Base-by-base conservation (phyloP, 2,113 vertebrate species). In the Lycocorax pyrrhopterus region DNA sequence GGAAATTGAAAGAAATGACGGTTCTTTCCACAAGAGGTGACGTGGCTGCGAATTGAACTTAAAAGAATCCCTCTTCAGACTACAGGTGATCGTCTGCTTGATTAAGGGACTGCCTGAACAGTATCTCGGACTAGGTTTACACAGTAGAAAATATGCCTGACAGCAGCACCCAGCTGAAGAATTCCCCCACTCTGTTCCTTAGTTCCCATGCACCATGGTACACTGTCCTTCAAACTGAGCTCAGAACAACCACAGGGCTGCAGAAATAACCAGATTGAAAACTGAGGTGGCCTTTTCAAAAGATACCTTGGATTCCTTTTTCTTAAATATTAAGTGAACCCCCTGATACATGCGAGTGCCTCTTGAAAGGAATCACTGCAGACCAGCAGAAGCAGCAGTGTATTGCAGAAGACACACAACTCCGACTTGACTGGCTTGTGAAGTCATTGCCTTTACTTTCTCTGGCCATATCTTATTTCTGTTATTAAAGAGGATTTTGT, bases 321-420 rank as follows among this genome's bases (percentile, higher is more conserved):
- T 52, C 53, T 44, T 76, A 73, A 79, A 47, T 7, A 29, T 16
- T 15, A 55, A 20, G 23, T 39, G 10, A 92, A 68, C 17, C 62
- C 29, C 32, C 44, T n/a, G 19, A 68, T 76, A 33, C 0, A 37
- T 12, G 16, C 0, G 0, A 71, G 16, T 30, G 35, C 44, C 44
- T 51, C 59, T 66, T 1, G 0, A 43, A 87, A 84, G 47, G 26
- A 63, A 74, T 13, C 4, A 2, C 2, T 84, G 64, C 77, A 84
- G 52, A 77, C 10, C 47, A 81, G 39, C 47, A 82, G 68, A 66
- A 96, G 47, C 47, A 81, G 41, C 46, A 37, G 22, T 19, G 2
- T 13, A 58, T 12, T 35, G 46, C n/a, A 62, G 74, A 67, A 72
- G 27, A 73, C n/a, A 82, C 12, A 39, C 25, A 72, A 11, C n/a